Conservation (phyloP, 2,797 vertebrate species). For the Orientallactaga sibirica region DNA sequence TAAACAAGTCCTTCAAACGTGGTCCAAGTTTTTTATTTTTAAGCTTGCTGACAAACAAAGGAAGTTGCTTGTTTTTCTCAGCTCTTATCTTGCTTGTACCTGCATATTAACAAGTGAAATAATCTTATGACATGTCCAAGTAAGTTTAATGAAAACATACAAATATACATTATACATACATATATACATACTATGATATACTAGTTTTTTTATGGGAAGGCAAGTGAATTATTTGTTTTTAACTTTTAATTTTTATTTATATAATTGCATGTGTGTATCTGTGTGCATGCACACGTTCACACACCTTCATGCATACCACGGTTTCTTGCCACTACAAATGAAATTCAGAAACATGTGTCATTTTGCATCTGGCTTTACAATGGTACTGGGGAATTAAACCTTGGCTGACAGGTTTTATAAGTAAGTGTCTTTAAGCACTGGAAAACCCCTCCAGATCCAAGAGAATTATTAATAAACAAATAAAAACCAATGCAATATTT, state of each 20-base stretch:
- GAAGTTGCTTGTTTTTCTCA: neutral
- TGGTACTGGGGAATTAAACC: too few relatives aligned
- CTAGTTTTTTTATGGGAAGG: neutral
- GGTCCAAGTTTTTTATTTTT: neutral
- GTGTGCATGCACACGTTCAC: too few relatives aligned
- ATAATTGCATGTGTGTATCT: too few relatives aligned
- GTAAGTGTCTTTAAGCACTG: too few relatives aligned
- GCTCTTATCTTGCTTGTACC: slow-evolving; percentile 42
- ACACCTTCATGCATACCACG: too few relatives aligned
- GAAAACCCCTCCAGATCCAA: too few relatives aligned
- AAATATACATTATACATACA: neutral
- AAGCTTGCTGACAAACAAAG: neutral
- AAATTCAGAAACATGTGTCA: too few relatives aligned
- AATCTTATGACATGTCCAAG: slow-evolving; percentile 31
- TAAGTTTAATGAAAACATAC: neutral
- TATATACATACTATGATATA: neutral
- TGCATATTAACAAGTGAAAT: slow-evolving; percentile 58
- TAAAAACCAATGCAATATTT: slow-evolving; percentile 22
- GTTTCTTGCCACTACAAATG: too few relatives aligned
- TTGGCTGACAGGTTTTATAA: too few relatives aligned
- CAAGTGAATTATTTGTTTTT: slow-evolving; percentile 3
- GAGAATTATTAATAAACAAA: neutral
- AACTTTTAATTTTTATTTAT: too few relatives aligned
- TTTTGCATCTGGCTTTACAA: too few relatives aligned
- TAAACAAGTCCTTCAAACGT: slow-evolving; percentile 23